phyloP scores from a whole-genome alignment of 1,140 invertebrate species.

The Chironomus striatipennis region DNA sequence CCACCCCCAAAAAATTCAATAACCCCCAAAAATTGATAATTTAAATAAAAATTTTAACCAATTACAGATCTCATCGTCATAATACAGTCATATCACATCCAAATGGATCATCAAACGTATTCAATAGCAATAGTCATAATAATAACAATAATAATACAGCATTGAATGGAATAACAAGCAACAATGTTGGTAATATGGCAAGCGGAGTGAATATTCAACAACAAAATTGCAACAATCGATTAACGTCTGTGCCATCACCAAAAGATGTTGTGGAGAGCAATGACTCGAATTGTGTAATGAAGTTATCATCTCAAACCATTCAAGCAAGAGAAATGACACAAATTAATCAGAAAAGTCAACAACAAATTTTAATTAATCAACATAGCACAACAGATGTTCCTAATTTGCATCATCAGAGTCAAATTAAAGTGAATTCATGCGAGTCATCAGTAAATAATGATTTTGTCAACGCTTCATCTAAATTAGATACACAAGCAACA shows the following conservation, averaged over 20 bases:
- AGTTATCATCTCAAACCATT: neutral
- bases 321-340: neutral
- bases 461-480: neutral
- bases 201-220: neutral
- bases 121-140: neutral
- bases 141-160: neutral
- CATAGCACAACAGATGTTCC: neutral
- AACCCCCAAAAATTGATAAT: too few relatives aligned
- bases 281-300: neutral
- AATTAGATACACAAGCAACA: neutral
- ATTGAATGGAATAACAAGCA: neutral
- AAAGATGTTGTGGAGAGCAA: neutral
- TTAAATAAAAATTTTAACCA: neutral
- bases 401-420: slow-evolving; percentile 20
- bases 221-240: neutral
- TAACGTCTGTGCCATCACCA: slow-evolving; percentile 3
- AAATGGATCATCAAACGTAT: neutral
- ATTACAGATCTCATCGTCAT: neutral
- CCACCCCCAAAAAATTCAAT: too few relatives aligned
- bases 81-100: neutral
- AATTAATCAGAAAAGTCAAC: slow-evolving; percentile 9
- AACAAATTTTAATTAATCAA: slow-evolving; percentile 19
- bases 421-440: slow-evolving; percentile 7
- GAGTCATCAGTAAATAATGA: neutral
- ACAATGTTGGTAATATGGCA: neutral